Evolutionary conservation across 2,888 invertebrate species (phyloP).

Genomic region (Coelogynopora nodosa): DNA sequence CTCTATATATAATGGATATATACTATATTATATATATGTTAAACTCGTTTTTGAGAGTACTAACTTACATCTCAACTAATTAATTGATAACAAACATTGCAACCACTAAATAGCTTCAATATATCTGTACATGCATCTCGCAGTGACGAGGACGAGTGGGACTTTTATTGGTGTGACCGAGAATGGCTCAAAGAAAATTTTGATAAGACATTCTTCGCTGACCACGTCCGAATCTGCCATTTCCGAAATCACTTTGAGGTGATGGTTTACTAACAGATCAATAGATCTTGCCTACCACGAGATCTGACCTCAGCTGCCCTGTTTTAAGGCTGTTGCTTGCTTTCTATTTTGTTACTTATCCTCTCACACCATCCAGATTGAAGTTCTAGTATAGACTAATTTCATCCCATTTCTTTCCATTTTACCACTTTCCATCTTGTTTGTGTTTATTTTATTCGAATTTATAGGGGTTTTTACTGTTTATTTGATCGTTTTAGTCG

Average conservation of each 20-base stretch:
- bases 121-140: background rate
- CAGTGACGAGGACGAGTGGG: conserved; percentile 37
- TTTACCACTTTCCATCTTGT: too few species aligned
- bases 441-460: too few species aligned
- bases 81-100: too few species aligned
- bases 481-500: too few species aligned
- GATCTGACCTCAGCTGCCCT: background rate
- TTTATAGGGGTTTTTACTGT: too few species aligned
- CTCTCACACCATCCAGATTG: background rate
- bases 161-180: conserved; percentile 45
- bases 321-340: background rate
- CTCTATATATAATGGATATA: too few species aligned
- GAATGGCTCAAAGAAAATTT: conserved; percentile 42
- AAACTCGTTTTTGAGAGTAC: too few species aligned
- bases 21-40: too few species aligned
- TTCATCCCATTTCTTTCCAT: too few species aligned
- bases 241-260: conserved; percentile 67
- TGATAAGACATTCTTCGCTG: conserved; percentile 49
- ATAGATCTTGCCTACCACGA: background rate
- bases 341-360: background rate
- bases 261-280: background rate
- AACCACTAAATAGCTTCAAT: too few species aligned
- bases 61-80: too few species aligned
- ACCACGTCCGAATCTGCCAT: conserved; percentile 66
- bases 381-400: too few species aligned